These are phyloP conservation scores for Microhierax caerulescens DNA, from an alignment of 2,797 vertebrate species.

Conservation along the genomic window DNA sequence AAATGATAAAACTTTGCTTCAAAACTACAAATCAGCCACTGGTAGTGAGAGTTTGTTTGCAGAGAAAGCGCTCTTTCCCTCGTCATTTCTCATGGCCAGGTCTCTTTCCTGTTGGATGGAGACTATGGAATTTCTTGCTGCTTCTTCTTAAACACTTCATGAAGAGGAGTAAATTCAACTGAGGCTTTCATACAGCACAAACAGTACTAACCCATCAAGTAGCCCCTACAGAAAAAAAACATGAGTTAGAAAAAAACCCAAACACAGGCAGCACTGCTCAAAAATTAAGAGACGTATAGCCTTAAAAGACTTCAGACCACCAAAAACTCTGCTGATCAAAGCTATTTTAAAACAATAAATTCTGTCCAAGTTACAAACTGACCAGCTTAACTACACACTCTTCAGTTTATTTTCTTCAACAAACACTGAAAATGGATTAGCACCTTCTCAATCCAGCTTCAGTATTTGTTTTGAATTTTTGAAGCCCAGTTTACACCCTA, in stretches of 20 bases:
- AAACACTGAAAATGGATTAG: neutral
- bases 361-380: neutral
- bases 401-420: neutral
- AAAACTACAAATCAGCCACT: neutral
- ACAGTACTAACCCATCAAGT: slow-evolving; percentile 90
- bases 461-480: neutral
- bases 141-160: slow-evolving; percentile 37
- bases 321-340: neutral
- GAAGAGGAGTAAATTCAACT: slow-evolving; percentile 52
- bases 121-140: neutral
- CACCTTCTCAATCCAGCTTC: neutral
- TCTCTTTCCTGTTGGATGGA: neutral
- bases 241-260: neutral
- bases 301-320: neutral
- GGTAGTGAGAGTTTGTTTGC: neutral
- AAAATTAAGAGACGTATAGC: neutral
- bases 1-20: neutral
- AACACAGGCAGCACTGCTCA: neutral
- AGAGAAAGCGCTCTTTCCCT: neutral
- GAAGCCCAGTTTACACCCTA: neutral
- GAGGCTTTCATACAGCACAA: neutral
- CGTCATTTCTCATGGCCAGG: neutral
- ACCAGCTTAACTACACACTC: neutral
- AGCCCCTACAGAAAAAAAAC: slow-evolving; percentile 82
- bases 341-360: neutral